phyloP scores from a whole-genome alignment of 2,888 invertebrate species.

The Therioaphis trifolii region DNA sequence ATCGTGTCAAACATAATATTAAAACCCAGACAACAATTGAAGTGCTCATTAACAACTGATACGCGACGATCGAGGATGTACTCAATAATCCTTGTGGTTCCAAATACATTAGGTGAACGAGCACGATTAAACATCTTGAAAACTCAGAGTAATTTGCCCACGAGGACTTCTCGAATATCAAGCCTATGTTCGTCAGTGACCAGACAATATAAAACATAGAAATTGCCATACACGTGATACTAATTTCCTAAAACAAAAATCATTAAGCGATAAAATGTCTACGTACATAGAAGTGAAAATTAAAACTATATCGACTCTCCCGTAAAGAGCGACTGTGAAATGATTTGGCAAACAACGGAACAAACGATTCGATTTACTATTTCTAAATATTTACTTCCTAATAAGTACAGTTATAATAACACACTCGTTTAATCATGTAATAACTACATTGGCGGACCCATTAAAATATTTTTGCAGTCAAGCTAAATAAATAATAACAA shows the following conservation, averaged over 20 bases:
- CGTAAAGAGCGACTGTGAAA: too few relatives aligned
- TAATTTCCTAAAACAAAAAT: conserved; percentile 66
- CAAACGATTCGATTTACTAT: too few relatives aligned
- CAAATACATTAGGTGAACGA: conserved; percentile 35
- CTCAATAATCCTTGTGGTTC: not conserved
- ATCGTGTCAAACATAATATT: not conserved
- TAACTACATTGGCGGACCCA: too few relatives aligned
- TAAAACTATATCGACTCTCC: too few relatives aligned
- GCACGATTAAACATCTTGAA: conserved; percentile 74
- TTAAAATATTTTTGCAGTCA: too few relatives aligned
- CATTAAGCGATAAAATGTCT: not conserved
- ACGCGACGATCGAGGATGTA: not conserved
- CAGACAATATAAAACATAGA: conserved; percentile 74
- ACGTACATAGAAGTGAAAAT: too few relatives aligned
- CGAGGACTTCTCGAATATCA: conserved; percentile 77
- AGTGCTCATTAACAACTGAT: conserved; percentile 27
- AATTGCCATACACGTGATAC: conserved; percentile 73
- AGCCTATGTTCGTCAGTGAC: conserved; percentile 77
- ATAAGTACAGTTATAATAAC: too few relatives aligned
- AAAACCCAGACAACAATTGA: conserved; percentile 18
- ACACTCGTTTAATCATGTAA: too few relatives aligned
- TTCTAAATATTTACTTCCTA: too few relatives aligned
- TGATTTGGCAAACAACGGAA: too few relatives aligned
- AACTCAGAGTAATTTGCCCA: conserved; percentile 76
- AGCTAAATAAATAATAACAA: too few relatives aligned